Conservation (phyloP, 2,113 vertebrate genomes). For the Brevimyrus niger region DNA sequence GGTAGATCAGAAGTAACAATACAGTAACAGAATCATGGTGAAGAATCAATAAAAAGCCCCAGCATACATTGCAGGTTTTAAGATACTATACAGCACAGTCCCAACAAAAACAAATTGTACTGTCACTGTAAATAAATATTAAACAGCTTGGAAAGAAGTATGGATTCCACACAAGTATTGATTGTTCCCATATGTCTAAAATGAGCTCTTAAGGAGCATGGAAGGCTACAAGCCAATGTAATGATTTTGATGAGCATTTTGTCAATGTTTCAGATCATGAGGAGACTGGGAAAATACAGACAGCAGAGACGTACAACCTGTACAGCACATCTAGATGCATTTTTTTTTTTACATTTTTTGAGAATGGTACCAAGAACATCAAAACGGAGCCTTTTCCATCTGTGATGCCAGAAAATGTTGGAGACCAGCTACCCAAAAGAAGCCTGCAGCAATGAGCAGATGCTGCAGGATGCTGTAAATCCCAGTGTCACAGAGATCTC, state of each 20-base stretch:
- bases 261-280: background rate
- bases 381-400: background rate
- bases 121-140: background rate
- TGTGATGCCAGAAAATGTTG: background rate
- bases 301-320: background rate
- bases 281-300: background rate
- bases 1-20: background rate
- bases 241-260: background rate
- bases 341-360: background rate
- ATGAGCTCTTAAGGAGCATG: background rate
- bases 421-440: background rate
- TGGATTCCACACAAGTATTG: background rate
- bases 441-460: background rate
- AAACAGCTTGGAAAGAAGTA: background rate
- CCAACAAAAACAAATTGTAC: background rate
- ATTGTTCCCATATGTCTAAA: background rate
- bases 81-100: background rate
- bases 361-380: background rate
- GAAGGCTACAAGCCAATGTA: background rate
- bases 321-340: background rate
- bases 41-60: background rate
- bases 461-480: background rate
- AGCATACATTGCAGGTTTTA: background rate
- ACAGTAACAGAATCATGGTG: background rate
- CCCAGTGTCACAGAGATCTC: background rate